phyloP scores from a whole-genome alignment of 2,888 invertebrate species.

The Xylophagus ater region DNA sequence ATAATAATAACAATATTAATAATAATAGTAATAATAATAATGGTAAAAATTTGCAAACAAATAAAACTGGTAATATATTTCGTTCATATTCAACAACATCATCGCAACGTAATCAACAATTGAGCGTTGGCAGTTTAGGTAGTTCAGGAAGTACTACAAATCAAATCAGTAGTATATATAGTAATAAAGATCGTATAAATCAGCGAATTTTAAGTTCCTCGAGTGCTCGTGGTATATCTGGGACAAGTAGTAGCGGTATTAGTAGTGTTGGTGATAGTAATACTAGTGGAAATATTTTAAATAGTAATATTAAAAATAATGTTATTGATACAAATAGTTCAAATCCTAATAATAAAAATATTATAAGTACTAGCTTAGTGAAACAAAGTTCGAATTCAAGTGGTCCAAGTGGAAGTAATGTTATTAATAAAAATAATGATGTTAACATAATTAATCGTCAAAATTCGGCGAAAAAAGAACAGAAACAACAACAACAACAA shows the following conservation, averaged over 20 bases:
- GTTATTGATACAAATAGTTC: not conserved
- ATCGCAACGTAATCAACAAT: conserved; percentile 7
- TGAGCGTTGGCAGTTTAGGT: conserved; percentile 15
- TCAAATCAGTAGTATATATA: too few species aligned
- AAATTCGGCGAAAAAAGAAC: conserved; percentile 11
- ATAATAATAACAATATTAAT: not conserved
- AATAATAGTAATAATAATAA: too few species aligned
- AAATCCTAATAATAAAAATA: too few species aligned
- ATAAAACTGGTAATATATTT: not conserved
- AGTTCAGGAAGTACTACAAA: too few species aligned
- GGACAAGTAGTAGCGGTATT: conserved; percentile 16
- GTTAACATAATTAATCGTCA: conserved; percentile 16
- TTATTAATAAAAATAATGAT: too few species aligned
- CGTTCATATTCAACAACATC: not conserved
- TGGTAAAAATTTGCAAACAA: too few species aligned
- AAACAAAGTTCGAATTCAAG: too few species aligned
- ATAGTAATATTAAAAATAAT: conserved; percentile 8
- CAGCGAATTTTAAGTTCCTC: conserved; percentile 21
- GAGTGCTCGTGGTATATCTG: conserved; percentile 16
- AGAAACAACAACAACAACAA: not conserved
- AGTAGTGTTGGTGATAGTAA: conserved; percentile 16
- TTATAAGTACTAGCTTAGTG: too few species aligned
- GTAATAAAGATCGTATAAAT: conserved; percentile 19
- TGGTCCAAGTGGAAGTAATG: too few species aligned
- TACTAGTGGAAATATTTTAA: conserved; percentile 9